Conservation (phyloP, 1,140 invertebrate genomes). For the Batillaria attramentaria region DNA sequence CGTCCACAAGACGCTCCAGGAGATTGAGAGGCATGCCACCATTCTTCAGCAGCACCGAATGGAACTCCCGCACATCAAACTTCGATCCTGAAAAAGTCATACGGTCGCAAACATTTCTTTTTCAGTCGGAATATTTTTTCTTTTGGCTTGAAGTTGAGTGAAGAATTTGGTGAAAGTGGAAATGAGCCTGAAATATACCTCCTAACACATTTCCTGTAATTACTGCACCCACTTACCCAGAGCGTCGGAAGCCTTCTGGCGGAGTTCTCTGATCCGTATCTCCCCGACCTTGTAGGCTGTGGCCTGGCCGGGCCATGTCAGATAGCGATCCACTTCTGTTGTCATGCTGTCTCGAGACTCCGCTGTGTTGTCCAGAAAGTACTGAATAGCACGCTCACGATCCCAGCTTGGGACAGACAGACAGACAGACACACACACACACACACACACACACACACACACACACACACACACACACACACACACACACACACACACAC, state of each 20-base stretch:
- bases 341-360: constrained; percentile 39
- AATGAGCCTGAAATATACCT: too few relatives aligned
- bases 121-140: too few relatives aligned
- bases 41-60: constrained; percentile 57
- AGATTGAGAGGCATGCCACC: constrained; percentile 61
- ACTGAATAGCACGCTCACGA: constrained; percentile 68
- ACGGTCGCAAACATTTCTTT: too few relatives aligned
- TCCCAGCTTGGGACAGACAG: constrained; percentile 63
- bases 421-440: neutral
- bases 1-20: constrained; percentile 58
- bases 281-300: constrained; percentile 73
- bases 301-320: constrained; percentile 73
- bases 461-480: constrained; percentile 9
- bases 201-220: neutral
- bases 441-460: constrained; percentile 15
- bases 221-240: constrained; percentile 56
- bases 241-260: constrained; percentile 58
- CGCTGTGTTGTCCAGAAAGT: constrained; percentile 66
- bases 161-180: too few relatives aligned
- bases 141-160: too few relatives aligned
- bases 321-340: constrained; percentile 71
- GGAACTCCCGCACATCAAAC: constrained; percentile 68
- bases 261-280: constrained; percentile 69
- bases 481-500: too few relatives aligned
- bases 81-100: constrained; percentile 47